Evolutionary conservation across 2,888 invertebrate species (phyloP).

Genomic region (Polyploca ridens): DNA sequence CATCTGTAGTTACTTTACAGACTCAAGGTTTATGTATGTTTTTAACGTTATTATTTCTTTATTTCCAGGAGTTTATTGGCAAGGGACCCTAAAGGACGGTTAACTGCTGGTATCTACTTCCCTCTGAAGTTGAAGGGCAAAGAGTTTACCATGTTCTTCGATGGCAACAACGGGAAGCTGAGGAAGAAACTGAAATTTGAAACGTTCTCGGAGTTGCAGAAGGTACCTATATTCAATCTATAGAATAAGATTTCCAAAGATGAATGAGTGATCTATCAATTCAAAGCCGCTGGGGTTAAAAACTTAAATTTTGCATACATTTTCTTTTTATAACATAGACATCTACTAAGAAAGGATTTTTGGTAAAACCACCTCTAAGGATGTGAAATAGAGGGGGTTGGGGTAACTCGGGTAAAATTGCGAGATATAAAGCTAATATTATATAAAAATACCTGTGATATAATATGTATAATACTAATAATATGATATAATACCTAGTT

Average conservation of each 20-base stretch:
- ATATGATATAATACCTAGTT: too few relatives aligned
- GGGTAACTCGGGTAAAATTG: too few relatives aligned
- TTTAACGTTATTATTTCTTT: not conserved
- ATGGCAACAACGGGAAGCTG: conserved; percentile 87
- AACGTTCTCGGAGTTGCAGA: conserved; percentile 86
- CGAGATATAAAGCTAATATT: too few relatives aligned
- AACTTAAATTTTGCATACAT: too few relatives aligned
- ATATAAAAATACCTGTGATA: conserved; percentile 6
- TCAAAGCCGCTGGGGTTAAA: too few relatives aligned
- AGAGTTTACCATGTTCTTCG: conserved; percentile 92
- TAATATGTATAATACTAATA: too few relatives aligned
- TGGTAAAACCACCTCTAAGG: too few relatives aligned
- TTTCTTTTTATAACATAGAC: too few relatives aligned
- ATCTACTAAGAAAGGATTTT: too few relatives aligned
- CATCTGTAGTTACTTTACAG: not conserved
- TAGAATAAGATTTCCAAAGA: too few relatives aligned
- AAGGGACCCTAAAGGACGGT: conserved; percentile 92
- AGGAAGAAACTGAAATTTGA: conserved; percentile 91
- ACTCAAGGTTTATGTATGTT: not conserved
- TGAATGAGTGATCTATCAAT: too few relatives aligned
- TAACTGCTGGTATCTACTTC: conserved; percentile 94
- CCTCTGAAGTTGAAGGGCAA: conserved; percentile 87
- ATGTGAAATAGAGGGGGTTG: too few relatives aligned
- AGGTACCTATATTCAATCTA: conserved; percentile 72
- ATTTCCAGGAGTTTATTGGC: conserved; percentile 89